These are phyloP conservation scores for Diachasma alloeum DNA, from an alignment of 1,140 invertebrate species.

Conservation along the genomic window DNA sequence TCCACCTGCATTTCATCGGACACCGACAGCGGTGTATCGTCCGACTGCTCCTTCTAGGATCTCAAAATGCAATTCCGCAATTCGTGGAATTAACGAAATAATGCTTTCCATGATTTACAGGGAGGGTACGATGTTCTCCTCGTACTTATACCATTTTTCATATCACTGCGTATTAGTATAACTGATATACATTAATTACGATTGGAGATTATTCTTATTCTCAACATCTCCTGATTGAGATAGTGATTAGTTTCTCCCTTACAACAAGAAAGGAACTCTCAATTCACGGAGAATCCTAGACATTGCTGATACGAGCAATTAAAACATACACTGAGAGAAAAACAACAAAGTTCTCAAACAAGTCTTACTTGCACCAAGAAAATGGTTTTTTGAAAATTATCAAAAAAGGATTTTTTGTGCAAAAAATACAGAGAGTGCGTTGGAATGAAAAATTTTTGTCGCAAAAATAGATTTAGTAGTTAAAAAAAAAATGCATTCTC, in stretches of 20 bases:
- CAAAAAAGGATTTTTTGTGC: too few relatives aligned
- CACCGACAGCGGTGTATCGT: not conserved
- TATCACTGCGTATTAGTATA: not conserved
- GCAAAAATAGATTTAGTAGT: too few relatives aligned
- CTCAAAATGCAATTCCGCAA: not conserved
- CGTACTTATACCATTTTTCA: not conserved
- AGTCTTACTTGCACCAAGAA: too few relatives aligned
- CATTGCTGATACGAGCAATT: too few relatives aligned
- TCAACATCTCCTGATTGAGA: not conserved
- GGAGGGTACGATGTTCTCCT: not conserved
- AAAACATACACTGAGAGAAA: too few relatives aligned
- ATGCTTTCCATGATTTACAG: not conserved
- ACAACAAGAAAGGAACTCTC: not conserved
- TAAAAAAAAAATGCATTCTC: too few relatives aligned
- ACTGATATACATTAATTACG: not conserved
- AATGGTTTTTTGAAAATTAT: too few relatives aligned
- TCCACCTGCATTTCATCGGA: not conserved
- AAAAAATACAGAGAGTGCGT: too few relatives aligned
- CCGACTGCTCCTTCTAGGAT: not conserved
- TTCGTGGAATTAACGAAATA: not conserved
- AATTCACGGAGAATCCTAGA: too few relatives aligned
- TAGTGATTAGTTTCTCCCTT: not conserved
- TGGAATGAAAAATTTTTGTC: too few relatives aligned
- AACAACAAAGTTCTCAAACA: too few relatives aligned
- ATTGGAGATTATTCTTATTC: not conserved